These are phyloP conservation scores for Rhogogaster chlorosoma DNA, from an alignment of 2,888 invertebrate species.

Conservation along the genomic window DNA sequence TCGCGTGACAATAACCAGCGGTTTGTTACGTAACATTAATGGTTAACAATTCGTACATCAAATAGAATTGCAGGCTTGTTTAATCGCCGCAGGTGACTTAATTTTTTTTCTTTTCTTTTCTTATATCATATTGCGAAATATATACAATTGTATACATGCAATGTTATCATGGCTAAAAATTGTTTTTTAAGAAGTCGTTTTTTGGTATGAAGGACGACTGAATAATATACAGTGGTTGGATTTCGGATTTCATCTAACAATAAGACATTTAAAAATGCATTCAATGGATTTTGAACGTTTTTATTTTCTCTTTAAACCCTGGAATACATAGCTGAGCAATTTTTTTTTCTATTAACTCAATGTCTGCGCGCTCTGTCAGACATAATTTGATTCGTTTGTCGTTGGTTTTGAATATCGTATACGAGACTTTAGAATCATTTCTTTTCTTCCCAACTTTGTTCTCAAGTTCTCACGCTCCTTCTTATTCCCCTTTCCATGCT, in stretches of 20 bases:
- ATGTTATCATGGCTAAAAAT: neutral
- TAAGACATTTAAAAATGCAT: neutral
- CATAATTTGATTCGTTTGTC: neutral
- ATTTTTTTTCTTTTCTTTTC: neutral
- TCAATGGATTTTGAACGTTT: neutral
- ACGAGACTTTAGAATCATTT: neutral
- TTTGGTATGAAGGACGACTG: neutral
- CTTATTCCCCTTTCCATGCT: neutral
- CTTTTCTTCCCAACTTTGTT: neutral
- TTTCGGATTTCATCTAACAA: neutral
- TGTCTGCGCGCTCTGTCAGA: neutral
- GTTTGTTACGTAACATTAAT: neutral
- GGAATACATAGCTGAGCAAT: neutral
- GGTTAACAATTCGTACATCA: neutral
- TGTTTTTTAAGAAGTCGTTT: neutral
- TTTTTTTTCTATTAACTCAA: neutral
- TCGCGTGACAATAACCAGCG: constrained; percentile 14
- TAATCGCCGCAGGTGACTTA: neutral
- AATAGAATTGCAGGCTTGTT: neutral
- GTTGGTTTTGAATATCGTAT: neutral
- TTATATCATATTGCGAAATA: neutral
- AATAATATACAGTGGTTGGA: neutral
- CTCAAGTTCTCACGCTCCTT: constrained; percentile 16
- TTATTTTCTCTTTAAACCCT: neutral
- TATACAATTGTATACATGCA: neutral